Percentiles rank a stretch among this genome's conserved stretches.
Conservation (phyloP, 1,140 invertebrate species). For the Drosophila biarmipes region DNA sequence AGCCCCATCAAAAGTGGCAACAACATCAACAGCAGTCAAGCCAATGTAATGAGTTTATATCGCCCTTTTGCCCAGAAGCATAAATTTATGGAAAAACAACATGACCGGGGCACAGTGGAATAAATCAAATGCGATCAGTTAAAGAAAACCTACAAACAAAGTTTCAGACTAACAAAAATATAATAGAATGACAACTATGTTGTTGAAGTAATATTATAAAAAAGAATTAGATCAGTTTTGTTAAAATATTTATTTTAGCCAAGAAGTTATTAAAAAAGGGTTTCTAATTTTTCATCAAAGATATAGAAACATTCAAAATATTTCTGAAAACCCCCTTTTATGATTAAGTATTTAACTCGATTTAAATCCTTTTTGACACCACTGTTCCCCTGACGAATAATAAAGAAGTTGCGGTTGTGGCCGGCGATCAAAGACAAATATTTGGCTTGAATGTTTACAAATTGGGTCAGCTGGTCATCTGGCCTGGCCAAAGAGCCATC, state of each 20-base stretch:
- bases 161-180: not conserved
- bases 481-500: not conserved
- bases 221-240: too few relatives aligned
- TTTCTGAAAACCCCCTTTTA: too few relatives aligned
- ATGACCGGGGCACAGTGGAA: conserved; percentile 27
- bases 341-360: not conserved
- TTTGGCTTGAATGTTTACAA: conserved; percentile 53
- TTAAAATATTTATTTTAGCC: too few relatives aligned
- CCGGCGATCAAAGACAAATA: conserved; percentile 68
- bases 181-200: not conserved
- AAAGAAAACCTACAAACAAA: not conserved
- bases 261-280: too few relatives aligned
- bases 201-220: not conserved
- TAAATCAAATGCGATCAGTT: conserved; percentile 11
- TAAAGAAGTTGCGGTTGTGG: conserved; percentile 49
- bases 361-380: not conserved
- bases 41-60: conserved; percentile 60
- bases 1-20: conserved; percentile 40
- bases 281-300: too few relatives aligned
- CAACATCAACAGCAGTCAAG: conserved; percentile 44
- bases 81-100: conserved; percentile 59
- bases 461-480: conserved; percentile 67
- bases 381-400: conserved; percentile 30
- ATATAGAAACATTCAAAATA: too few relatives aligned
- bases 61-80: conserved; percentile 49